Base-by-base conservation (phyloP, 2,797 vertebrate genomes). In the Chlorospingus flavigularis region DNA sequence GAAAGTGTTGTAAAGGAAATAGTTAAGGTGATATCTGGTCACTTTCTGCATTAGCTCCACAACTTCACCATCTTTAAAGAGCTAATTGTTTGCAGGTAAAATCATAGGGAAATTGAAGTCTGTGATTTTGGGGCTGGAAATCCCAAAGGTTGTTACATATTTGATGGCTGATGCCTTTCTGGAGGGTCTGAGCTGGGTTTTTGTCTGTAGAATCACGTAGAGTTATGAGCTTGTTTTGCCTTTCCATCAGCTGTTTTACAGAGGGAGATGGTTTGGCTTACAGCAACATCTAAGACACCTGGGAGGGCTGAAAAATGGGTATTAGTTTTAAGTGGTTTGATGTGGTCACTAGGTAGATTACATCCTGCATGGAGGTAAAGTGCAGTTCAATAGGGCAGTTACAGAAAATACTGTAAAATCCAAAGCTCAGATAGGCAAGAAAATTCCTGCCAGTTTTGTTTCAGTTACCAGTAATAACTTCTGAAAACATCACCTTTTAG, bases 401-500 rank as follows among this genome's bases (percentile, higher is more conserved):
- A 58, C 47, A 80, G 68, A 77, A 72, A 91, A 66, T 43, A 30
- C 13, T 77, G 35, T 88, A 51, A 92, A 93, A 90, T 82, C 71
- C 42, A 17, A 68, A 87, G 65, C 42, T 91, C 50, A 48, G 48
- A 48, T 61, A 33, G 53, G 28, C 40, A 80, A 92, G 57, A 93
- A 63, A 90, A 88, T 77, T 83, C 54, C 70, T 70, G 16, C 15
- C 37, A 30, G 25, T 45, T 94, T 83, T 92, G 74, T 89, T 94
- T 86, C 93, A 91, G 68, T 94, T 96, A 84, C 87, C 75, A 45
- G 26, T 13, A 75, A 55, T 90, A 83, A 91, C 88, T 94, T 83
- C 78, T 83, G 35, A 77, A 92, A 90, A 82, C 88, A 67, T 77
- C 39, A 25, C 43, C n/a, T 48, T 78, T 78, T 75, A 81, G 72